These are phyloP conservation scores for Chelon auratus DNA, from an alignment of 2,797 vertebrate genomes.

Conservation along the genomic window DNA sequence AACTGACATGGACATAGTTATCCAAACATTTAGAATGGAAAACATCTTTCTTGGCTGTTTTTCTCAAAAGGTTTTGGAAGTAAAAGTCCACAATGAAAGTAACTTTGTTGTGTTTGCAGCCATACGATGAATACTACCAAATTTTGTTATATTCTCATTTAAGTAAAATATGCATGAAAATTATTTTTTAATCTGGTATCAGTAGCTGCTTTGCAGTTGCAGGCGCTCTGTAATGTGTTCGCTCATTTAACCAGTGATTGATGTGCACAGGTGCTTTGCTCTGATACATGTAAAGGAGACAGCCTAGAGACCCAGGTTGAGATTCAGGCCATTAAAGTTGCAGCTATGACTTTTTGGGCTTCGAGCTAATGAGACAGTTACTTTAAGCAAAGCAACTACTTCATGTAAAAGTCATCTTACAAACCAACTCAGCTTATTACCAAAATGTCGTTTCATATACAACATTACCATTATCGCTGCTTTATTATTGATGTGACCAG, in stretches of 20 bases:
- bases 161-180: slow-evolving; percentile 3
- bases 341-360: background rate
- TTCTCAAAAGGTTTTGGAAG: slow-evolving; percentile 7
- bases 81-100: background rate
- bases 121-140: slow-evolving; percentile 11
- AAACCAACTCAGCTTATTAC: background rate
- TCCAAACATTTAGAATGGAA: slow-evolving; percentile 16
- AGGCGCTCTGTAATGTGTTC: slow-evolving; percentile 5
- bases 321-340: slow-evolving; percentile 12
- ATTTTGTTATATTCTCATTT: background rate
- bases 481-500: slow-evolving; percentile 1
- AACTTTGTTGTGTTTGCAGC: slow-evolving; percentile 8
- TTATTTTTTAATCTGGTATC: background rate
- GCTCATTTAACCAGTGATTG: slow-evolving; percentile 29
- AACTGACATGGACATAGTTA: slow-evolving; percentile 1
- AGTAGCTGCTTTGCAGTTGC: background rate
- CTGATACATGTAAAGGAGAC: slow-evolving; percentile 12
- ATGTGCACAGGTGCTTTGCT: slow-evolving; percentile 49
- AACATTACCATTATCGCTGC: background rate
- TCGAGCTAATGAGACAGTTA: background rate
- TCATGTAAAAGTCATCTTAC: background rate
- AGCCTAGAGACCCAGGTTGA: slow-evolving; percentile 3
- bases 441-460: slow-evolving; percentile 20
- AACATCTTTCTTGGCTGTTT: background rate
- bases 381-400: background rate